Evolutionary conservation across 2,888 invertebrate genomes (phyloP), one percentile per base, ranked within the genome.

Genomic region (Leptinotarsa juncta): DNA sequence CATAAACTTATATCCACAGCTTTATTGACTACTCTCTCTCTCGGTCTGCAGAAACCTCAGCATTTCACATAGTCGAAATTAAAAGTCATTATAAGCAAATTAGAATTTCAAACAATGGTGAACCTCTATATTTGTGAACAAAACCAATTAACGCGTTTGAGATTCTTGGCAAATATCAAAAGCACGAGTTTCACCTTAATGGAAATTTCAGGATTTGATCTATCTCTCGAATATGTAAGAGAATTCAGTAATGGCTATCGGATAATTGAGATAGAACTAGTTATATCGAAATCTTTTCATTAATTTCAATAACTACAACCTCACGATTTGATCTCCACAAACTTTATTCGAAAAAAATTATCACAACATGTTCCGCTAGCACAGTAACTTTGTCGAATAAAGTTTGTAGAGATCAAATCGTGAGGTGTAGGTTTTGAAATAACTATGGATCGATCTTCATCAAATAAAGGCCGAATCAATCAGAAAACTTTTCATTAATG

Each of bases 61-160:
- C 57, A 14, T 57, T 57, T 10, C 20, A 20, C 57, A 57, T 4
- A 57, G 18, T 15, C 15, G 57, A 12, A 4, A 57, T 23, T 23
- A 57, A 57, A 57, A 57, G 20, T 23, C 57, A 57, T 10, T 10
- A 20, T 23, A 15, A 3, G 23, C 57, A 57, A 57, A 57, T 57
- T 23, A 20, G 57, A 20, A 57, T 23, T 57, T 57, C 57, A 23
- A 57, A 57, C 20, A 23, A 57, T 23, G 23, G 26, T 5, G 23
- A 57, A 57, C 20, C 15, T 57, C 57, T 57, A 20, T 57, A 20
- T 57, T 23, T 23, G 23, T 57, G n/a, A 57, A 57, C 57, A 57
- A 62, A 62, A 62, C 3, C 42, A 62, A 62, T 62, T 62, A 62
- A 57, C 57, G 14, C 14, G 16, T 42, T 32, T 16, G 62, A 62